Evolutionary conservation across 2,888 invertebrate species (phyloP).

Genomic region (Lydus trimaculatus): DNA sequence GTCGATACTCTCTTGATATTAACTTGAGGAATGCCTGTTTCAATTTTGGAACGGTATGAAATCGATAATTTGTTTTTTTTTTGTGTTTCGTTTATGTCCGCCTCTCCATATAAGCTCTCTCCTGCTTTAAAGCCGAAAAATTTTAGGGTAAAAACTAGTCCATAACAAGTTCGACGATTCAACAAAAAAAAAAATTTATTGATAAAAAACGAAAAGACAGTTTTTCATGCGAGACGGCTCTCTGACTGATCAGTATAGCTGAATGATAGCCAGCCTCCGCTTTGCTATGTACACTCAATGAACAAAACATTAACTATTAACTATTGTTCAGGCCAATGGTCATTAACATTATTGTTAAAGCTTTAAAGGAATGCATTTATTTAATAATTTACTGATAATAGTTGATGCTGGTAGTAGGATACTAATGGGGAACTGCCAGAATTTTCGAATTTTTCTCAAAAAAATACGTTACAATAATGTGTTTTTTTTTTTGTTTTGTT

Average conservation of each 20-base stretch:
- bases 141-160: slow-evolving; percentile 57
- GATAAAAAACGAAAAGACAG: slow-evolving; percentile 57
- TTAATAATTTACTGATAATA: not conserved
- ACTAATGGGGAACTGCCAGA: not conserved
- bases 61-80: slow-evolving; percentile 55
- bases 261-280: slow-evolving; percentile 20
- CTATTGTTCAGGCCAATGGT: not conserved
- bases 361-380: not conserved
- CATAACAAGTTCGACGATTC: slow-evolving; percentile 52
- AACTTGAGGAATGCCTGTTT: slow-evolving; percentile 48
- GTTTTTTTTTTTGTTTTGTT: not conserved
- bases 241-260: slow-evolving; percentile 56
- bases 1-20: not conserved
- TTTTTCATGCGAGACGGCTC: slow-evolving; percentile 55
- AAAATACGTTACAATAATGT: not conserved
- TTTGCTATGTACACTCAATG: slow-evolving; percentile 3
- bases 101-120: not conserved
- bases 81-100: slow-evolving; percentile 15
- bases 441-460: not conserved
- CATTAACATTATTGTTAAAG: not conserved
- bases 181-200: slow-evolving; percentile 55
- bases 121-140: slow-evolving; percentile 44
- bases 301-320: slow-evolving; percentile 2
- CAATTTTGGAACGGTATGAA: slow-evolving; percentile 53
- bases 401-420: not conserved